phyloP scores from a whole-genome alignment of 2,113 vertebrate genomes.

The Cyanistes caeruleus region DNA sequence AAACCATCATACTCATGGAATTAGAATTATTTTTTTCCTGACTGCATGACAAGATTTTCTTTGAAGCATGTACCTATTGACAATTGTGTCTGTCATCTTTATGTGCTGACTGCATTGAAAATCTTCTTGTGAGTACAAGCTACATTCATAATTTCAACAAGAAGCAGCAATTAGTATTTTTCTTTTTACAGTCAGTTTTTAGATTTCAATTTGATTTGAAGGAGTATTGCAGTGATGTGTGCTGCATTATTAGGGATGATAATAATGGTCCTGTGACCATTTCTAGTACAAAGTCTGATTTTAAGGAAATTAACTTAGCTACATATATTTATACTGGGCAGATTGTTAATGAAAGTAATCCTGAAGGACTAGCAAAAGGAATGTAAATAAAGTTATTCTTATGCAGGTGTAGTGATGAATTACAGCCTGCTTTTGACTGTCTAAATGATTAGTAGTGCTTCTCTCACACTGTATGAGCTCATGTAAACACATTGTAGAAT shows the following conservation, averaged over 20 bases:
- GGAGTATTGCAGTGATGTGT: neutral
- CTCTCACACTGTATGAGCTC: neutral
- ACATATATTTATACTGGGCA: neutral
- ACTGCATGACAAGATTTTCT: neutral
- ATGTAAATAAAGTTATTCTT: neutral
- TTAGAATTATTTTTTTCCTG: neutral
- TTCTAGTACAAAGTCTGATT: neutral
- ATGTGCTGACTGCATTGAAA: neutral
- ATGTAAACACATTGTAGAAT: neutral
- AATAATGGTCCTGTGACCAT: neutral
- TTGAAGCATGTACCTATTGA: neutral
- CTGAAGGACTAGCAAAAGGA: neutral
- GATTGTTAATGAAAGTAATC: neutral
- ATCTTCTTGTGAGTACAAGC: neutral
- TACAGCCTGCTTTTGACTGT: neutral
- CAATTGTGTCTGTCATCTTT: neutral
- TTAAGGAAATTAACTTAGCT: neutral
- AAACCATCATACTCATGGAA: neutral
- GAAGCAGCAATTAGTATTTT: neutral
- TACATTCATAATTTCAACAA: neutral
- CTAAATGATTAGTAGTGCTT: neutral
- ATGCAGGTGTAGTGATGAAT: neutral
- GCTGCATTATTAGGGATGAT: neutral
- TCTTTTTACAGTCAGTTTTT: neutral
- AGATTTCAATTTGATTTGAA: neutral